Evolutionary conservation across 2,888 invertebrate genomes (phyloP), one percentile per base, ranked within the genome.

Genomic region (Scaptomyza caliginosa): DNA sequence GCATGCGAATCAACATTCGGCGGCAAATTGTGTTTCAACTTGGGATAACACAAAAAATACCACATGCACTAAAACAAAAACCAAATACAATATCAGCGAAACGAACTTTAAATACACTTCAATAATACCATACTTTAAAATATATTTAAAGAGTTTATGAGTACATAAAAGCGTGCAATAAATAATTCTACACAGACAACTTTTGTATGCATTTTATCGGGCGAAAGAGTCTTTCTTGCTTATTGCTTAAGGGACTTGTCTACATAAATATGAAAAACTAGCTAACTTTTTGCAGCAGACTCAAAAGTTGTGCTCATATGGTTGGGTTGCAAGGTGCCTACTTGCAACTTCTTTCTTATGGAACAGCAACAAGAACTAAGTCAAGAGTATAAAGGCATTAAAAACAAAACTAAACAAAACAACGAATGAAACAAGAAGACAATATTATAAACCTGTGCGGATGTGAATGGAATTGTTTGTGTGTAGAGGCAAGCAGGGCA

Each of bases 31-130:
- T 62, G 51, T 38, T 59, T 64, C 68, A 60, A 67, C 68, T 74
- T 66, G 40, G 76, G 67, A 71, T 66, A 76, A 76, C 63, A 73
- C 57, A 86, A 63, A 62, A 70, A 70, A 74, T 74, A 66, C 81
- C 80, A 72, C 56, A 70, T 67, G 63, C 62, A 58, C 51, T 69
- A 56, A 66, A 51, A 19, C 17, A 39, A 56, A 46, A 26, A 42
- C 39, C 26, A 23, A 11, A 36, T n/a, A 8, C n/a, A 24, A 24
- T n/a, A 19, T 10, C 8, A 45, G 8, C 8, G 49, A 48, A 42
- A 17, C 64, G 58, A 59, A 69, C 13, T 0, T 10, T 4, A 40
- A 52, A 72, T 74, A 74, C 74, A 17, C 74, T 68, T 34, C n/a
- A 38, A 13, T n/a, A 32, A 1, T 28, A 13, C 2, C 17, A n/a